phyloP scores from a whole-genome alignment of 2,113 vertebrate species.

The Rostratula benghalensis region DNA sequence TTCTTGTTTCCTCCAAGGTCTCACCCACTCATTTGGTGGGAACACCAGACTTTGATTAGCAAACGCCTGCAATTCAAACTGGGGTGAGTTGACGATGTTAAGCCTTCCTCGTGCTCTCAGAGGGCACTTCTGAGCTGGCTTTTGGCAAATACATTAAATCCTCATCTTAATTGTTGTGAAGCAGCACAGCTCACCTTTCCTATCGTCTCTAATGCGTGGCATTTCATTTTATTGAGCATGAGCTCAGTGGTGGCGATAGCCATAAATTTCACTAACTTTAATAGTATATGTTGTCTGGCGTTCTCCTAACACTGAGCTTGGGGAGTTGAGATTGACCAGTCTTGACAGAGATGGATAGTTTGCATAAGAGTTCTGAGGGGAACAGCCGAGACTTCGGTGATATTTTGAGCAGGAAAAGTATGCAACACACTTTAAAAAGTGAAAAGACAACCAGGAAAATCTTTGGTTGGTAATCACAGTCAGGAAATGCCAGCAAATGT shows the following conservation, averaged over 20 bases:
- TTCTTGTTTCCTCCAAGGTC: background rate
- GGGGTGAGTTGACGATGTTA: background rate
- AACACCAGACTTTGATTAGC: background rate
- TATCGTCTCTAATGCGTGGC: background rate
- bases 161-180: background rate
- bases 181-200: background rate
- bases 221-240: conserved; percentile 9
- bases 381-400: background rate
- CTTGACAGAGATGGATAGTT: conserved; percentile 21
- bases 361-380: background rate
- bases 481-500: conserved; percentile 33
- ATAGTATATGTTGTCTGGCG: conserved; percentile 26
- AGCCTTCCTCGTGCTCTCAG: background rate
- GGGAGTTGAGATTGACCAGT: conserved; percentile 36
- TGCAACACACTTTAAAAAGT: background rate
- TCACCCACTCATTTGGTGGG: background rate
- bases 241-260: background rate
- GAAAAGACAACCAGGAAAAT: background rate
- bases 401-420: conserved; percentile 10
- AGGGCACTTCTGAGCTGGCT: background rate
- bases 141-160: background rate
- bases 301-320: background rate
- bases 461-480: conserved; percentile 6
- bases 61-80: background rate
- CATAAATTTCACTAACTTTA: conserved; percentile 23